phyloP scores from a whole-genome alignment of 2,797 vertebrate species.

The Buphagus erythrorhynchus region DNA sequence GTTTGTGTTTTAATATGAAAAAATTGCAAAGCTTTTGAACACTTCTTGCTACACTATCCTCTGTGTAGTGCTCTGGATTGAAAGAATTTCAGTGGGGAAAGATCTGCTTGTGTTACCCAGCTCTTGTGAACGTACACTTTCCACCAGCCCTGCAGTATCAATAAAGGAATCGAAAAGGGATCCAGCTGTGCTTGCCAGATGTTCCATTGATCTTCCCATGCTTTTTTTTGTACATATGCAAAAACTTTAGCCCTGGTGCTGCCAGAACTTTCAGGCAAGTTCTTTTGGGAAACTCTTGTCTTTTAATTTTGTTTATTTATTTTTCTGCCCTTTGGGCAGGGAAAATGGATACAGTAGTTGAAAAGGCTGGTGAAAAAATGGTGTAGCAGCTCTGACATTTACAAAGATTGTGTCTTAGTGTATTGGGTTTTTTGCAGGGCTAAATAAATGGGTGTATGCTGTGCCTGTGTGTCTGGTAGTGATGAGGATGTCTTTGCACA shows the following conservation, averaged over 20 bases:
- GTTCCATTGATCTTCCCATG: conserved; percentile 2
- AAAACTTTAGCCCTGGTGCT: conserved; percentile 35
- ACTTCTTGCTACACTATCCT: neutral
- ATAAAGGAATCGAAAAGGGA: neutral
- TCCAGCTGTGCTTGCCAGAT: conserved; percentile 55
- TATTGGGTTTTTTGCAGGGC: neutral
- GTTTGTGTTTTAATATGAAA: neutral
- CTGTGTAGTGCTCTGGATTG: neutral
- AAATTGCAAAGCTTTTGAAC: conserved; percentile 22
- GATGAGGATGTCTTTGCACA: neutral
- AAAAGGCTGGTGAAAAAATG: neutral
- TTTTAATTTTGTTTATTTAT: neutral
- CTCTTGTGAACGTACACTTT: neutral
- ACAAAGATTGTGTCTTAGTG: neutral
- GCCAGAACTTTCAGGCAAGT: conserved; percentile 19
- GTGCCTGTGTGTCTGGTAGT: neutral
- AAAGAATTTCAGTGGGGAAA: conserved; percentile 8
- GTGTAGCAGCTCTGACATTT: neutral
- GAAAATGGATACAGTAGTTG: neutral
- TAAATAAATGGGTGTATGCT: neutral
- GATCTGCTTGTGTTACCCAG: neutral
- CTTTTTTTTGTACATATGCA: conserved; percentile 21
- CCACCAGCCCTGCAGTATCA: conserved; percentile 3
- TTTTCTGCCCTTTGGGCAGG: neutral
- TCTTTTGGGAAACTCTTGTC: conserved; percentile 12